Base-by-base conservation (phyloP, 2,888 invertebrate genomes). In the Micoletzkya japonica region DNA sequence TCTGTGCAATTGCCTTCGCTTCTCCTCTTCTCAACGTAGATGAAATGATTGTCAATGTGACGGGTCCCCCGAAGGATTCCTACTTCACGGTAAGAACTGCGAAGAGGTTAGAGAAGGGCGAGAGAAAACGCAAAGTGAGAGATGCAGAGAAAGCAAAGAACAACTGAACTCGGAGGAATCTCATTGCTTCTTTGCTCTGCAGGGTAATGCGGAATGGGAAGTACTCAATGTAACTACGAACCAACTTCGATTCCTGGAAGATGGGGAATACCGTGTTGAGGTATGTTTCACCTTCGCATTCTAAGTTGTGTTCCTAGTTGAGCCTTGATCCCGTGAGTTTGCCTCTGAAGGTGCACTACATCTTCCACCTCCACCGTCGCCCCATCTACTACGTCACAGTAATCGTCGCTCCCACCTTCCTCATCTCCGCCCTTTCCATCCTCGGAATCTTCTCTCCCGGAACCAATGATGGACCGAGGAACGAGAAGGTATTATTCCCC, bases 141-240 rank as follows among this genome's bases (percentile, higher is more conserved):
- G 26, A n/a, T 52, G 24, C 52, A 24, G 28, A 14, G 32, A 34
- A 34, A 36, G 20, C 28, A 10, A 26, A 39, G 10, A 20, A 20
- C 39, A 56, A 17, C 56, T 10, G 24, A 17, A 34, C 10, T 1
- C 26, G 56, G 26, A 56, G 17, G 14, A 17, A 56, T 28, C 26
- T 28, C 37, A 61, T 37, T 20, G 20, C 14, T 0, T 30, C 2
- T 32, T 20, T 64, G 10, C 26, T 14, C 70, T 83, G 63, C 70
- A 81, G 78, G 84, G 84, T 10, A 84, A 84, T 68, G 81, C 84
- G 6, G 84, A 84, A 71, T 84, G 84, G 84, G 75, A 82, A 60
- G 74, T 84, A 60, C 75, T 81, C 61, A 84, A 83, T 70, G 82
- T 84, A n/a, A 79, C 84, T 2, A 82, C 82, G 7, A 54, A 77